Base-by-base conservation (phyloP, 1,140 invertebrate species). In the Trichonephila inaurata region DNA sequence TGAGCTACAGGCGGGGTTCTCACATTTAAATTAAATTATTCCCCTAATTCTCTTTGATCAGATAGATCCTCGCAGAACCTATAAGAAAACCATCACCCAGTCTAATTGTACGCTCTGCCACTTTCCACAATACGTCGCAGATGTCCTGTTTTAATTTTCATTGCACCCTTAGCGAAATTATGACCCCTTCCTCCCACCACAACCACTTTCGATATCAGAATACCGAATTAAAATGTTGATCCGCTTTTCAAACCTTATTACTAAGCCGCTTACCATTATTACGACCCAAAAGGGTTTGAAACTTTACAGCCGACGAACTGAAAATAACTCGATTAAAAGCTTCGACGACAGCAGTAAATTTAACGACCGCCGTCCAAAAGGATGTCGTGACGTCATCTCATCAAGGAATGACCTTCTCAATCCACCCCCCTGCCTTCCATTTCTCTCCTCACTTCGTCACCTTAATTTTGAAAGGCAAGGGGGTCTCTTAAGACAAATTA, bases 401-500 rank as follows among this genome's bases (percentile, higher is more conserved):
- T 81, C 64, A 62, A 77, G 89, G 89, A 90, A 44, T 90, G 89
- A 90, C 89, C 89, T 69, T 72, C 62, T 51, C 21, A 28, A 61
- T n/a, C 33, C 24, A 16, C 60, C n/a, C 51, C 19, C n/a, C 24
- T 19, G 28, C 85, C 19, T 28, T 24, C 85, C 16, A 10, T 87
- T 87, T 64, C 61, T 58, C 87, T 64, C 44, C 6, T 18, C 62
- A 24, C 44, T 33, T 18, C 87, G 60, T 91, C 89, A 91, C 72
- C 89, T 91, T 91, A 91, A 91, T 91, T 91, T 91, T 91, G 89
- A 82, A 60, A 91, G 89, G 89, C 58, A 82, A 62, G 89, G 86
- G 89, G 69, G 69, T 61, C 88, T 92, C 90, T 92, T 87, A 92
- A 92, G 91, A 92, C 91, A 92, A 92, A 92, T 92, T 92, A 77